Conservation (phyloP, 1,140 invertebrate genomes). For the Pentalonia nigronervosa region DNA sequence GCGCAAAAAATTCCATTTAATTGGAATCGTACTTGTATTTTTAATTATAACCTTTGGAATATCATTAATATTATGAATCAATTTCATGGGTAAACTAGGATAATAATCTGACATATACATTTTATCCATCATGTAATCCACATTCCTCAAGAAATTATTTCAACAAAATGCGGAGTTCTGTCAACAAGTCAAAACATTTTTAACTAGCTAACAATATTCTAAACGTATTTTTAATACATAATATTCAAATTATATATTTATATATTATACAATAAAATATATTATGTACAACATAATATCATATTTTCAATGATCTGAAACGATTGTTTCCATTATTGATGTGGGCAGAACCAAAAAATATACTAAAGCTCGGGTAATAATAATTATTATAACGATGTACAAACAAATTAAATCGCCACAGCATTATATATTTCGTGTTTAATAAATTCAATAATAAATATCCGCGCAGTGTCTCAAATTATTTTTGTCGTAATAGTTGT, state of each 20-base stretch:
- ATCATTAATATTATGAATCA: background rate
- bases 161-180: background rate
- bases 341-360: background rate
- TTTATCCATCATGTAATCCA: background rate
- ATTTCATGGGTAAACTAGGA: background rate
- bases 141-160: constrained; percentile 13
- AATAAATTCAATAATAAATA: no score
- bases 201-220: background rate
- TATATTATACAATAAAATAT: background rate
- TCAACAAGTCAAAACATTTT: background rate
- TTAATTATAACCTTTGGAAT: constrained; percentile 39
- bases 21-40: constrained; percentile 36
- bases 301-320: background rate
- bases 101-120: background rate
- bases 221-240: background rate
- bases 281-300: background rate
- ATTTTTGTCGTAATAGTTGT: background rate
- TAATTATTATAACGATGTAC: background rate
- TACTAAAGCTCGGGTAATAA: background rate
- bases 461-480: no score
- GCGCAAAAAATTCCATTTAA: constrained; percentile 47
- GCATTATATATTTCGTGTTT: background rate
- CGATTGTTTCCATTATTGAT: background rate
- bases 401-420: background rate
- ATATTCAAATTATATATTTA: background rate